Evolutionary conservation across 2,888 invertebrate species (phyloP), one percentile per base, ranked within the genome.

Genomic region (Taphrorychus bicolor): DNA sequence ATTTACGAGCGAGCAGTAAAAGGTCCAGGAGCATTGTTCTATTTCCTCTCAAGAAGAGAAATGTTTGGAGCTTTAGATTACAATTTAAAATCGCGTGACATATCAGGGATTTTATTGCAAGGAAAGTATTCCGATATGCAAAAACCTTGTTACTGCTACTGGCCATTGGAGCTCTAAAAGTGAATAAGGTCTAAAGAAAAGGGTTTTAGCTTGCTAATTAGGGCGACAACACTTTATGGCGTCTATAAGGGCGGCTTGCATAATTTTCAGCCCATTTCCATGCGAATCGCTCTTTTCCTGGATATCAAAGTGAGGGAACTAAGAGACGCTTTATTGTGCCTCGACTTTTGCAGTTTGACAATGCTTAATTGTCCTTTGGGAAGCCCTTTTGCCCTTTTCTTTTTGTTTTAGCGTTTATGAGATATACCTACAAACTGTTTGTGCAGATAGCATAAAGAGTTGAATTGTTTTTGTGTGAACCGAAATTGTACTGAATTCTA

Each of bases 231-330:
- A 48, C 48, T 19, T 48, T 48, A 52, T 9, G n/a, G n/a, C 52
- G 9, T 5, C 14, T 21, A 16, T 14, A 17, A 18, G 17, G 23
- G 59, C 24, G 48, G 59, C 17, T 59, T 59, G 32, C 49, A 24
- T 59, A 24, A 48, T 49, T 51, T 51, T 9, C 32, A 19, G 14
- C 19, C 11, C 23, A 49, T 59, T 59, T 59, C 59, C 59, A 59
- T 59, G 19, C 59, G 32, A 51, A 59, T 59, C 17, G 24, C 5
- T 3, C 3, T 22, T 19, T 14, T 14, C 3, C 17, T 49, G 14
- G 56, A 9, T 23, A 23, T 14, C 17, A 58, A 42, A 58, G 41
- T 49, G n/a, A 45, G 17, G 11, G 32, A 32, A 32, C 32, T 11
- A 32, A 32, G 32, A 32, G 32, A 7, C 32, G 32, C 32, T 32